These are phyloP conservation scores for Drosophila rubida DNA, from an alignment of 2,888 invertebrate genomes.

Conservation along the genomic window DNA sequence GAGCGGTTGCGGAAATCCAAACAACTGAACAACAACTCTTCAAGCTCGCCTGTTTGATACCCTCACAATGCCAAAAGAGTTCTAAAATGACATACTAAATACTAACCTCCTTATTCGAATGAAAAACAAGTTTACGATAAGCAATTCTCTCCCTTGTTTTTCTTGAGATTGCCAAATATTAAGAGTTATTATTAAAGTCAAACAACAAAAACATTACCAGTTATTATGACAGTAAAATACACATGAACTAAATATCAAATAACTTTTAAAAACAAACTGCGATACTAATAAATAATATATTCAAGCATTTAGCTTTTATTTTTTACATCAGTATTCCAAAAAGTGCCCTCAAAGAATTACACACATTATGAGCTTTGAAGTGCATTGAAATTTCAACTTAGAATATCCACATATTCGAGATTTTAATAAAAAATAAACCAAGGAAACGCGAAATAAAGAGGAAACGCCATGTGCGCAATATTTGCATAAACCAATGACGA, in stretches of 20 bases:
- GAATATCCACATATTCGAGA: neutral
- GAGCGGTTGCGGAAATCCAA: constrained; percentile 10
- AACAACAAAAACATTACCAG: too few relatives aligned
- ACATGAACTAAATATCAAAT: too few relatives aligned
- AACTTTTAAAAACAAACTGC: too few relatives aligned
- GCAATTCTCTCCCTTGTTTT: neutral
- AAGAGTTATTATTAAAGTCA: too few relatives aligned
- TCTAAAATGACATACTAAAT: neutral
- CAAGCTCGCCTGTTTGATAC: constrained; percentile 7
- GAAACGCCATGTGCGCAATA: constrained; percentile 55
- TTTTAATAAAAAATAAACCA: constrained; percentile 27
- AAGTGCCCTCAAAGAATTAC: too few relatives aligned
- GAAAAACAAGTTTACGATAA: constrained; percentile 1
- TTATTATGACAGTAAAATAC: too few relatives aligned
- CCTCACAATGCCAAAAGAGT: constrained; percentile 4
- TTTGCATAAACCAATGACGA: constrained; percentile 69
- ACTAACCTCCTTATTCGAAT: neutral
- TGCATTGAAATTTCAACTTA: neutral
- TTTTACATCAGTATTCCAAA: neutral
- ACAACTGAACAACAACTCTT: neutral
- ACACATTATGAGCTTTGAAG: neutral
- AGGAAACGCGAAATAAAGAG: constrained; percentile 8
- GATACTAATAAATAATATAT: too few relatives aligned
- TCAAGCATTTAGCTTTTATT: too few relatives aligned
- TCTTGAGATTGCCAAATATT: neutral